Evolutionary conservation across 2,113 vertebrate species (phyloP).

Genomic region (Corythaixoides concolor): DNA sequence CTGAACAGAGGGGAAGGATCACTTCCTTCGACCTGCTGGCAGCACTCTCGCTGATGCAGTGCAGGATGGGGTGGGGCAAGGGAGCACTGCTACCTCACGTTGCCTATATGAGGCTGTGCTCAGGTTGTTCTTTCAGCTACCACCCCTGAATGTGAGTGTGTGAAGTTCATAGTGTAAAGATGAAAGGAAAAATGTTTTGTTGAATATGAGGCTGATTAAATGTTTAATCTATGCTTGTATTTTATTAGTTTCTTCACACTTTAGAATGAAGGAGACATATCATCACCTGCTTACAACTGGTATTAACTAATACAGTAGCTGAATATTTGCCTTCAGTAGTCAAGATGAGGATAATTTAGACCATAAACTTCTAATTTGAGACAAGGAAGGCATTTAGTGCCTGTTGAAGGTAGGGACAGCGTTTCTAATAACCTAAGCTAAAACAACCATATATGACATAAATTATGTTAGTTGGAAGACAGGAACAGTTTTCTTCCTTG

Average conservation of each 20-base stretch:
- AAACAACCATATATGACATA: not conserved
- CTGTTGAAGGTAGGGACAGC: not conserved
- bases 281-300: not conserved
- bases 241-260: not conserved
- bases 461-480: not conserved
- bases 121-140: not conserved
- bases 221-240: not conserved
- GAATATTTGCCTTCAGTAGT: not conserved
- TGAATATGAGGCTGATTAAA: not conserved
- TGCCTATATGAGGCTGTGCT: not conserved
- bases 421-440: not conserved
- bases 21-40: not conserved
- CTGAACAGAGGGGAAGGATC: not conserved
- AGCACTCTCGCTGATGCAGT: not conserved
- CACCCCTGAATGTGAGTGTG: not conserved
- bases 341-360: not conserved
- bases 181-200: not conserved
- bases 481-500: not conserved
- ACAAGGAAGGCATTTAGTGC: not conserved
- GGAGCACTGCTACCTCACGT: accelerated
- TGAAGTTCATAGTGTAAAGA: not conserved
- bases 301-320: not conserved
- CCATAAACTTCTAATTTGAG: not conserved
- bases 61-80: not conserved
- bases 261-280: not conserved